Evolutionary conservation across 2,888 invertebrate genomes (phyloP).

Genomic region (Caenorhabditis angaria): DNA sequence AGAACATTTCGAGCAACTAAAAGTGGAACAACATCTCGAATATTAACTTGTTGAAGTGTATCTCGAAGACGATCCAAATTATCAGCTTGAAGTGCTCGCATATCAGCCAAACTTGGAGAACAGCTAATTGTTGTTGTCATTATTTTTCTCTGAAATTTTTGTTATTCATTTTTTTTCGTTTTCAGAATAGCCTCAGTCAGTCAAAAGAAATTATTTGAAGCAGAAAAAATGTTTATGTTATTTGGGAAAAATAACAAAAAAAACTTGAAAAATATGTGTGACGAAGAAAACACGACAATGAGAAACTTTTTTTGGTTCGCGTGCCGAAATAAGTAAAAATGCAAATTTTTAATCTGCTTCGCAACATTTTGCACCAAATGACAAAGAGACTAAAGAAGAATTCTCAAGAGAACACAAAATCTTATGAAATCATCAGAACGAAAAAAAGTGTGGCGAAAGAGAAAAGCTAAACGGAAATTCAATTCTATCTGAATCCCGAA

Average conservation of each 20-base stretch:
- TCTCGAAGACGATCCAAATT: constrained; percentile 62
- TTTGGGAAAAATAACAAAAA: constrained; percentile 11
- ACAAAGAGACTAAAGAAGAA: too few species aligned
- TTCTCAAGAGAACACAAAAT: background rate
- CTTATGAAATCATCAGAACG: background rate
- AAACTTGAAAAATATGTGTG: constrained; percentile 7
- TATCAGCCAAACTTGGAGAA: constrained; percentile 63
- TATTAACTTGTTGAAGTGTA: constrained; percentile 51
- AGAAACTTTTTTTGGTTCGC: background rate
- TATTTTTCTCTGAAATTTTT: too few species aligned
- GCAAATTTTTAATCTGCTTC: constrained; percentile 1
- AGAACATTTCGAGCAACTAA: constrained; percentile 67
- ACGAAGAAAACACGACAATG: background rate
- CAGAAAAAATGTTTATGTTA: constrained; percentile 17
- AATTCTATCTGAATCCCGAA: too few species aligned
- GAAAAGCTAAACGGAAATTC: too few species aligned
- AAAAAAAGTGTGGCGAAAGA: too few species aligned
- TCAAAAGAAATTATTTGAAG: constrained; percentile 5
- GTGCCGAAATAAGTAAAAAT: background rate
- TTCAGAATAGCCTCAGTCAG: constrained; percentile 7
- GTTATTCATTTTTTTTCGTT: too few species aligned
- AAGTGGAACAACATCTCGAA: constrained; percentile 64
- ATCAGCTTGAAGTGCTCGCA: constrained; percentile 60
- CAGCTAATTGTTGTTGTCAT: constrained; percentile 47
- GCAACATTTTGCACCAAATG: background rate